Conservation (phyloP, 2,888 invertebrate genomes). For the Eupithecia abbreviata region DNA sequence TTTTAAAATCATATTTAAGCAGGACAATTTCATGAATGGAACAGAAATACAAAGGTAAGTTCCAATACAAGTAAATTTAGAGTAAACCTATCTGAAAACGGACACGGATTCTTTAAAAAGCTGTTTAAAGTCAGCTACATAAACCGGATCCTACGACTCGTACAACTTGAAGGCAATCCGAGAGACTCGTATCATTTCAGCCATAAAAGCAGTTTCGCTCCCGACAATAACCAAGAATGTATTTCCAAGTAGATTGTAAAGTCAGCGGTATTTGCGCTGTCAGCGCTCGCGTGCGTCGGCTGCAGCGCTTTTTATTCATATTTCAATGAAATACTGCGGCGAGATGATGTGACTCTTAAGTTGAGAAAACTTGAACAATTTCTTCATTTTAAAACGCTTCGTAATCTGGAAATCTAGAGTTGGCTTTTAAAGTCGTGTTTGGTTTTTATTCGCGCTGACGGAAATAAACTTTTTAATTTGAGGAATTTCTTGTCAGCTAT, state of each 20-base stretch:
- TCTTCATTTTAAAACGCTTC: constrained; percentile 29
- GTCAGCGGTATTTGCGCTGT: constrained; percentile 47
- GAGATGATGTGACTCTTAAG: constrained; percentile 39
- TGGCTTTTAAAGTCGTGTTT: constrained; percentile 7
- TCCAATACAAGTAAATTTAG: constrained; percentile 3
- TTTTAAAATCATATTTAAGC: not conserved
- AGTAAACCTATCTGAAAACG: not conserved
- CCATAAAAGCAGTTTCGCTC: constrained; percentile 23
- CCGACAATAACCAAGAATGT: constrained; percentile 30
- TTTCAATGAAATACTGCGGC: constrained; percentile 36
- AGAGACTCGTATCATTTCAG: constrained; percentile 13
- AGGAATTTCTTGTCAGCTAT: not conserved
- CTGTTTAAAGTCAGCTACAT: not conserved
- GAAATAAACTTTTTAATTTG: not conserved
- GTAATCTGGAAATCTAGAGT: constrained; percentile 11
- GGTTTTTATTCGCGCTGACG: not conserved
- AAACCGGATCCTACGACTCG: not conserved
- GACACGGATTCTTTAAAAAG: constrained; percentile 3
- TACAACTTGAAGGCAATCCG: constrained; percentile 13
- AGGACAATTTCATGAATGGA: not conserved
- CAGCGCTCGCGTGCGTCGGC: constrained; percentile 46
- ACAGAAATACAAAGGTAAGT: not conserved
- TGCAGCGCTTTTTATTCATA: constrained; percentile 41
- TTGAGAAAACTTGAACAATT: constrained; percentile 40
- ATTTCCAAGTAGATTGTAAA: constrained; percentile 47